phyloP scores from a whole-genome alignment of 1,140 invertebrate genomes.

The Pseudomyrmex flavicornis region DNA sequence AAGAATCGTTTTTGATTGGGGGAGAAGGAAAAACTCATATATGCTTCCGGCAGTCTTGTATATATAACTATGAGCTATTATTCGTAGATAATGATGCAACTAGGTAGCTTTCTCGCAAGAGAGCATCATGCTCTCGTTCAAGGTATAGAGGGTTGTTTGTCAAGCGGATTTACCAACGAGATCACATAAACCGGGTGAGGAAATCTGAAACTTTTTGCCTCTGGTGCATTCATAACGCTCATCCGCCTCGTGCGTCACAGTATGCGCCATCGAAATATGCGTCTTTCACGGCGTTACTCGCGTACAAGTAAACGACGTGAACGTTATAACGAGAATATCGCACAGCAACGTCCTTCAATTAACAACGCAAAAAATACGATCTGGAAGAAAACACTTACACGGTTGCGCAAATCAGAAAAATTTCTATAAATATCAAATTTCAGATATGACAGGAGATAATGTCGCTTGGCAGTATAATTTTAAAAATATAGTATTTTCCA shows the following conservation, averaged over 20 bases:
- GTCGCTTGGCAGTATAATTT: neutral
- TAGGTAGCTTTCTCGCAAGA: slow-evolving; percentile 10
- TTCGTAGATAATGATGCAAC: slow-evolving; percentile 42
- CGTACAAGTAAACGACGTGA: slow-evolving; percentile 41
- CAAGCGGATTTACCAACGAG: slow-evolving; percentile 45
- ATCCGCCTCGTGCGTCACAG: slow-evolving; percentile 20
- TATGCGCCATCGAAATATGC: slow-evolving; percentile 31
- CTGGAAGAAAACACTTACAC: neutral
- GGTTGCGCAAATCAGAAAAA: neutral
- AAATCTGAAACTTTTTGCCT: slow-evolving; percentile 43
- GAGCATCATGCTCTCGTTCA: neutral
- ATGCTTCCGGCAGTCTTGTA: slow-evolving; percentile 3
- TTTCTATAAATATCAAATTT: neutral
- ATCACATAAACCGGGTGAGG: slow-evolving; percentile 51
- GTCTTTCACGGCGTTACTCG: slow-evolving; percentile 15
- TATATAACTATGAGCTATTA: slow-evolving; percentile 45
- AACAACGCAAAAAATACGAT: neutral
- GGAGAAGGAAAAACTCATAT: neutral
- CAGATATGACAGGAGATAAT: neutral
- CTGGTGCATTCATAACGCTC: slow-evolving; percentile 40
- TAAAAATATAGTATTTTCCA: neutral
- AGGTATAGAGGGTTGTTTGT: slow-evolving; percentile 58
- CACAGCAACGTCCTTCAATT: slow-evolving; percentile 46
- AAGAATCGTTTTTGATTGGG: neutral
- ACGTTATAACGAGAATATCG: slow-evolving; percentile 33